Evolutionary conservation across 2,888 invertebrate genomes (phyloP).

Genomic region (Dermolepida albohirtum): DNA sequence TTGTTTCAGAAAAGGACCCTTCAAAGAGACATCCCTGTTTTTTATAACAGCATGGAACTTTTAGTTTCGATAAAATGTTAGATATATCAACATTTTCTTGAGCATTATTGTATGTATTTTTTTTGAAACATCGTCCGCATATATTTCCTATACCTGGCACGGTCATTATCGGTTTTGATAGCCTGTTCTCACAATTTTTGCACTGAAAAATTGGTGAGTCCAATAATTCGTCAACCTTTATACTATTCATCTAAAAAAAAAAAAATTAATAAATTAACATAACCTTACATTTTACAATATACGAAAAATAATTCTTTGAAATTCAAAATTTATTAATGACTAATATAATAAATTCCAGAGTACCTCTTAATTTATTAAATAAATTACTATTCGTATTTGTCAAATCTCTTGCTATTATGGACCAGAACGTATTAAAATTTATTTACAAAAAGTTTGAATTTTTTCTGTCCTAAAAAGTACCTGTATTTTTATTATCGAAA

Average conservation of each 20-base stretch:
- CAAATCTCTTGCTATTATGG: no score
- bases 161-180: slow-evolving; percentile 20
- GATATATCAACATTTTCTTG: slow-evolving; percentile 16
- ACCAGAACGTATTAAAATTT: no score
- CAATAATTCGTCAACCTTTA: slow-evolving; percentile 14
- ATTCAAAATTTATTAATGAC: no score
- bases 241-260: slow-evolving; percentile 24
- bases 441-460: no score
- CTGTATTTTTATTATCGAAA: no score
- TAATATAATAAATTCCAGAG: no score
- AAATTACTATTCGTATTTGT: no score
- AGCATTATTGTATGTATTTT: slow-evolving; percentile 6
- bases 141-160: slow-evolving; percentile 18
- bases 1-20: slow-evolving; percentile 16
- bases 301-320: no score
- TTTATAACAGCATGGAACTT: slow-evolving; percentile 14
- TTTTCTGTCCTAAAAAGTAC: no score
- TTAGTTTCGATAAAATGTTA: slow-evolving; percentile 17
- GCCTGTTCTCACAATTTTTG: slow-evolving; percentile 13
- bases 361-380: no score
- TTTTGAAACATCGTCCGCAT: slow-evolving; percentile 23
- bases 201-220: slow-evolving; percentile 28
- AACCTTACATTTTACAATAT: no score
- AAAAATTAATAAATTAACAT: not conserved
- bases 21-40: slow-evolving; percentile 20